Base-by-base conservation (phyloP, 2,113 vertebrate species). In the Datnioides undecimradiatus region DNA sequence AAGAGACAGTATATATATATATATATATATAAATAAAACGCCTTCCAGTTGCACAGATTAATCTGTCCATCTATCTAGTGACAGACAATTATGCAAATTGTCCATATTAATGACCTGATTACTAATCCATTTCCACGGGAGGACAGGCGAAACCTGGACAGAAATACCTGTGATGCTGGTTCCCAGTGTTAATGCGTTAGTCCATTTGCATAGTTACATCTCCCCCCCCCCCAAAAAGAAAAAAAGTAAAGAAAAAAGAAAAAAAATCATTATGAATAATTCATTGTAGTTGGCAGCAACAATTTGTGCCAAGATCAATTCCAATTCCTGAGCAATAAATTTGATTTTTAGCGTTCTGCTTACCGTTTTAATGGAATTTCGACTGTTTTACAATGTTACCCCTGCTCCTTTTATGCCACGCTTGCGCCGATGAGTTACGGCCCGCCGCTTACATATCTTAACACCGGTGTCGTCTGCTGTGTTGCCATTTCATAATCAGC, bases 321-420 rank as follows among this genome's bases (percentile, higher is more conserved):
- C 66, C 25, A 71, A 63, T 82, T 78, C 73, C 58, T 5, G 4
- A 34, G 41, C 52, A 71, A 82, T 89, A 74, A 76, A 83, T 85
- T 65, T 0, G 63, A 70, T 84, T 89, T 79, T 84, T 62, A 48
- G 58, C 27, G 21, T 16, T 3, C 6, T 25, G 11, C 72, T 59
- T 80, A 51, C 34, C n/a, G 36, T 68, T 85, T 82, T 75, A 89
- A 86, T 86, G 63, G 76, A 79, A 75, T 64, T 79, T 43, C 0
- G 48, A 86, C 65, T 76, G 49, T 43, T 89, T 86, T 74, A 83
- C 83, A 76, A 57, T 87, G 54, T 55, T 52, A 79, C 79, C 79
- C 83, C 65, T 76, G 81, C 55, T 85, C 70, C 40, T 41, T 74
- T 70, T 31, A 76, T 45, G 8, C 16, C 36, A 12, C 36, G 1